Conservation (phyloP, 2,888 invertebrate species). For the Agrochola lychnidis region DNA sequence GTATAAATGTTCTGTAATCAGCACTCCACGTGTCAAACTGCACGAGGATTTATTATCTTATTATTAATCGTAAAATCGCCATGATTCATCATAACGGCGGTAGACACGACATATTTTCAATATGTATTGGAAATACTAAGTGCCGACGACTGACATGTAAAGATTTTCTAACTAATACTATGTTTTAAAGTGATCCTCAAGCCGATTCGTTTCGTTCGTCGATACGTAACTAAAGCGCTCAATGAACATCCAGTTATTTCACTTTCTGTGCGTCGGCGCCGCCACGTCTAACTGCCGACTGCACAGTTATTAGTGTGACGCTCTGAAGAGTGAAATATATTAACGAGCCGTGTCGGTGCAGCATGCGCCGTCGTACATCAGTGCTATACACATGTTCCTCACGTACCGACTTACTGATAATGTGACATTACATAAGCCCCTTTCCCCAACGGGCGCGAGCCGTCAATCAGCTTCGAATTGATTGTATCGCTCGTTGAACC, state of each 20-base stretch:
- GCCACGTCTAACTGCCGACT: constrained; percentile 33
- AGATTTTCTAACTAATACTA: not conserved
- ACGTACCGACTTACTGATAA: constrained; percentile 64
- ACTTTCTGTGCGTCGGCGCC: constrained; percentile 44
- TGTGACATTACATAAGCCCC: constrained; percentile 75
- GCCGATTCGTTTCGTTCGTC: not conserved
- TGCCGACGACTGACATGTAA: not conserved
- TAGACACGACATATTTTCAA: not conserved
- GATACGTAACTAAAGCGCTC: not conserved
- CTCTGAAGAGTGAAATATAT: constrained; percentile 44
- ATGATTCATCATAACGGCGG: not conserved
- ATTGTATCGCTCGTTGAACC: constrained; percentile 58
- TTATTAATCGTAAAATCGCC: not conserved
- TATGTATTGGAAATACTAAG: not conserved
- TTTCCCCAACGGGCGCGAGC: constrained; percentile 75
- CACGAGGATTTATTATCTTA: not conserved
- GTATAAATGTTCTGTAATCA: constrained; percentile 5
- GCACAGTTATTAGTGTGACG: constrained; percentile 22
- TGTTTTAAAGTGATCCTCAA: not conserved
- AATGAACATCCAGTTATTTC: constrained; percentile 9
- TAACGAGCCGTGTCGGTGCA: constrained; percentile 29
- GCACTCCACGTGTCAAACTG: not conserved
- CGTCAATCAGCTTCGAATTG: constrained; percentile 71
- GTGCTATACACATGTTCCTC: constrained; percentile 67
- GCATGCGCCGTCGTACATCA: constrained; percentile 49